Percentiles rank a stretch among this genome's conserved stretches.
These are phyloP conservation scores for Kryptolebias ocellatus DNA, from an alignment of 2,797 vertebrate species.

Conservation along the genomic window DNA sequence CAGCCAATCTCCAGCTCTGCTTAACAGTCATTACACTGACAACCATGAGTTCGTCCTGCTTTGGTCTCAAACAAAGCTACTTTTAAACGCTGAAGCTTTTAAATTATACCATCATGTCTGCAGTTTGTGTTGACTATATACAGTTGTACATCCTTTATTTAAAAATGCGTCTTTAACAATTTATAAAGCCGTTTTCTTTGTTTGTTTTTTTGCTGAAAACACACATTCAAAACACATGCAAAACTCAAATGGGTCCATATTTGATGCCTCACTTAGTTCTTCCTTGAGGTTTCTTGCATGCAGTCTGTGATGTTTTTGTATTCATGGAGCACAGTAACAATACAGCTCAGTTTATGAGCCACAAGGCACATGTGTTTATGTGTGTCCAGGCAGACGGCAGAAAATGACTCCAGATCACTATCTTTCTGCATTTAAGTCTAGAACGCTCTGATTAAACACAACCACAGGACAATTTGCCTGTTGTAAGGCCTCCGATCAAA, in stretches of 20 bases:
- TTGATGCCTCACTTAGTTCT: constrained; percentile 41
- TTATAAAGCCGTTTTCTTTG: constrained; percentile 12
- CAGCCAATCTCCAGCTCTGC: constrained; percentile 46
- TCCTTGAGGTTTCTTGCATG: constrained; percentile 38
- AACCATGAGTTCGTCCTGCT: constrained; percentile 30
- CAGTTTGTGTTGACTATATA: background rate
- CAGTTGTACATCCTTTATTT: background rate
- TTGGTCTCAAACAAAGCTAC: constrained; percentile 37
- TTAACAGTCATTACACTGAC: constrained; percentile 52
- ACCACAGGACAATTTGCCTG: constrained; percentile 75
- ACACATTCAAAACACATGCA: constrained; percentile 10
- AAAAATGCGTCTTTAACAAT: too few relatives aligned
- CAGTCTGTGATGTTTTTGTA: constrained; percentile 47
- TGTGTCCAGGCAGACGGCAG: constrained; percentile 79
- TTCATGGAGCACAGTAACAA: constrained; percentile 36
- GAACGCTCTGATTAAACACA: constrained; percentile 80
- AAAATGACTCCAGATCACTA: constrained; percentile 81
- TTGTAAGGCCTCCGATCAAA: constrained; percentile 71
- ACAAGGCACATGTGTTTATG: constrained; percentile 81
- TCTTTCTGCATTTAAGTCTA: constrained; percentile 76
- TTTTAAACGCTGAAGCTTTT: constrained; percentile 26
- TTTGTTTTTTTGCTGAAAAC: constrained; percentile 10
- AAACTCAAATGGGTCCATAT: constrained; percentile 9
- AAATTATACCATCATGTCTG: constrained; percentile 8
- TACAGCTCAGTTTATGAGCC: constrained; percentile 58